Conservation (phyloP, 2,113 vertebrate species). For the Alligator sinensis region DNA sequence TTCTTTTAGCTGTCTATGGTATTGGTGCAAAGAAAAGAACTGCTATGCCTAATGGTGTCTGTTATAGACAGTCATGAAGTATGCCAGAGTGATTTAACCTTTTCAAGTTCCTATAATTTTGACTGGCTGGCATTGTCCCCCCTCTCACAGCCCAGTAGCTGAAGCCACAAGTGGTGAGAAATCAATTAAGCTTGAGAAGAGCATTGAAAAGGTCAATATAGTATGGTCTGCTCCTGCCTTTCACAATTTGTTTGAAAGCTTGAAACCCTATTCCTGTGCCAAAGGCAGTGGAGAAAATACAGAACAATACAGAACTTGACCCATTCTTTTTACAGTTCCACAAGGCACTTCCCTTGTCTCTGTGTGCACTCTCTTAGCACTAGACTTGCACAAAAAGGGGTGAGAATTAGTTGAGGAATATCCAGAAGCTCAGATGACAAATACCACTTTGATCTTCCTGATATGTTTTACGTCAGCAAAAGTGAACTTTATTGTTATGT, state of each 20-base stretch:
- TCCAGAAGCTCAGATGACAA: not conserved
- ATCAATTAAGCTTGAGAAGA: slow-evolving; percentile 36
- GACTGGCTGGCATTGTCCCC: not conserved
- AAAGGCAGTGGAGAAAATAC: not conserved
- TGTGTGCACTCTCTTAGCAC: not conserved
- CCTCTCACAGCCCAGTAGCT: not conserved
- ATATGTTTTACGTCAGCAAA: not conserved
- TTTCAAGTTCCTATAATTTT: slow-evolving; percentile 42
- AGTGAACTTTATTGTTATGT: not conserved
- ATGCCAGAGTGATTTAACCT: slow-evolving; percentile 40
- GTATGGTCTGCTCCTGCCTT: slow-evolving; percentile 8
- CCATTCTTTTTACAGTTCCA: not conserved
- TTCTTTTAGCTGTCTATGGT: not conserved
- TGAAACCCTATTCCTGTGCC: not conserved
- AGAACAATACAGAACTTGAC: not conserved
- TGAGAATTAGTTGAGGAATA: not conserved
- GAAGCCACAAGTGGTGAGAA: slow-evolving; percentile 45
- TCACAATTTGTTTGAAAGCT: not conserved
- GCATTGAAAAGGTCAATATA: slow-evolving; percentile 54
- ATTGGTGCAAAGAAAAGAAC: slow-evolving; percentile 27
- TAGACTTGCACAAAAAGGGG: not conserved
- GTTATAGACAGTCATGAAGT: slow-evolving; percentile 26
- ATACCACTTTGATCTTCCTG: not conserved
- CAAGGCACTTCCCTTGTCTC: not conserved
- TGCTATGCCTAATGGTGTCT: slow-evolving; percentile 24